Evolutionary conservation across 2,797 vertebrate genomes (phyloP).

Genomic region (Bradypodion pumilum): DNA sequence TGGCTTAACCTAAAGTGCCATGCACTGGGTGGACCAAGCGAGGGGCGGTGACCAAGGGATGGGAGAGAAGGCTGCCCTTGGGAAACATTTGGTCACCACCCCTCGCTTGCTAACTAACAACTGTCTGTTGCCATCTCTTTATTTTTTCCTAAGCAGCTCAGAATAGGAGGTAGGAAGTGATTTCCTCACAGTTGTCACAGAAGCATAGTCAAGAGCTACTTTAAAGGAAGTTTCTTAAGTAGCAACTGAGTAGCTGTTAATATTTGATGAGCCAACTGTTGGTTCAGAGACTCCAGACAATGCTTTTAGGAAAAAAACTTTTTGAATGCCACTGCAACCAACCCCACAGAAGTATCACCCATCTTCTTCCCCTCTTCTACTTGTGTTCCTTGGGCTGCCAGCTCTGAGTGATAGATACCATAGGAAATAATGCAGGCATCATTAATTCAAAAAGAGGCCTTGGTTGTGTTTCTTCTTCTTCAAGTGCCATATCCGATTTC

Average conservation of each 20-base stretch:
- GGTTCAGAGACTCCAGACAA: slow-evolving; percentile 39
- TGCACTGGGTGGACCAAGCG: no score
- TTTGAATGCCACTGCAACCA: neutral
- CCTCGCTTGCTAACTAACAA: no score
- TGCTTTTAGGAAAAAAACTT: slow-evolving; percentile 30
- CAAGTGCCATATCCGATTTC: no score
- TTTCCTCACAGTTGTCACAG: slow-evolving; percentile 10
- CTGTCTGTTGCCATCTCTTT: neutral
- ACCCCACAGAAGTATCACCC: neutral
- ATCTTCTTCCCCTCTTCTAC: neutral
- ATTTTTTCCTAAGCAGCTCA: neutral
- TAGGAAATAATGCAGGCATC: neutral
- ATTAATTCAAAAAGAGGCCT: neutral
- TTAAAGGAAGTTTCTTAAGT: slow-evolving; percentile 37
- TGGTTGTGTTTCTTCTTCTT: no score
- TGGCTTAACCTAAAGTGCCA: no score
- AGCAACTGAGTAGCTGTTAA: slow-evolving; percentile 50
- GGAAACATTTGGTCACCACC: no score
- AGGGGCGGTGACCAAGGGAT: no score
- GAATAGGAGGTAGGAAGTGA: slow-evolving; percentile 4
- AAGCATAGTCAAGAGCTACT: neutral
- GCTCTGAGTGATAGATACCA: neutral
- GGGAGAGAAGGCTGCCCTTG: no score
- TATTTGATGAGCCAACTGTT: slow-evolving; percentile 49
- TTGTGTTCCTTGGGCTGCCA: neutral